phyloP scores from a whole-genome alignment of 2,797 vertebrate species.

The Lemur catta region DNA sequence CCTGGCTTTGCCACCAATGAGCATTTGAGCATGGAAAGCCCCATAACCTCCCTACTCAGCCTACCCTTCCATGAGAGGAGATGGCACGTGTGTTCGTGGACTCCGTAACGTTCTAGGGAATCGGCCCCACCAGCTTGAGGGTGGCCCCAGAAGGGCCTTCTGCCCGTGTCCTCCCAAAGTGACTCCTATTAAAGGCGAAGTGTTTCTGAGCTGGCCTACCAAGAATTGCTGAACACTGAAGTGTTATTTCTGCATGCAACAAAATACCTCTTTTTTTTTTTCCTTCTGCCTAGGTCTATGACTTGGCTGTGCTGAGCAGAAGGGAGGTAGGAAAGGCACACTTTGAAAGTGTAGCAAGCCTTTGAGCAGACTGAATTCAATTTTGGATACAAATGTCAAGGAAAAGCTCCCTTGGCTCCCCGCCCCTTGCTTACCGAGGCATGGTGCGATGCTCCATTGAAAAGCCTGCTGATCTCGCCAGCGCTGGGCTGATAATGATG shows the following conservation, averaged over 20 bases:
- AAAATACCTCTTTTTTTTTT: not conserved
- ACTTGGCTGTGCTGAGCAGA: not conserved
- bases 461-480: not conserved
- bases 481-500: not conserved
- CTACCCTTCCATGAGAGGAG: not conserved
- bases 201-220: not conserved
- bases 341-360: constrained; percentile 58
- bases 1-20: not conserved
- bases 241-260: not conserved
- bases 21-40: not conserved
- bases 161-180: not conserved
- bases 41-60: not conserved
- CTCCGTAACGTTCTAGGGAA: not conserved
- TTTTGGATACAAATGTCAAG: constrained; percentile 65
- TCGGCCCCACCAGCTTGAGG: not conserved
- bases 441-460: not conserved
- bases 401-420: not conserved
- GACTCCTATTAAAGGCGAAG: not conserved
- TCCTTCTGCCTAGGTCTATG: not conserved
- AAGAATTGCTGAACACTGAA: not conserved
- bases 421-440: constrained; percentile 37
- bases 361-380: constrained; percentile 34
- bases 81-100: rapidly evolving
- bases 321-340: constrained; percentile 21
- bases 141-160: not conserved